A percentile compares a stretch with the other conserved stretches of the same genome.
Conservation (phyloP, 2,113 vertebrate genomes). For the Brachyhypopomus gauderio region DNA sequence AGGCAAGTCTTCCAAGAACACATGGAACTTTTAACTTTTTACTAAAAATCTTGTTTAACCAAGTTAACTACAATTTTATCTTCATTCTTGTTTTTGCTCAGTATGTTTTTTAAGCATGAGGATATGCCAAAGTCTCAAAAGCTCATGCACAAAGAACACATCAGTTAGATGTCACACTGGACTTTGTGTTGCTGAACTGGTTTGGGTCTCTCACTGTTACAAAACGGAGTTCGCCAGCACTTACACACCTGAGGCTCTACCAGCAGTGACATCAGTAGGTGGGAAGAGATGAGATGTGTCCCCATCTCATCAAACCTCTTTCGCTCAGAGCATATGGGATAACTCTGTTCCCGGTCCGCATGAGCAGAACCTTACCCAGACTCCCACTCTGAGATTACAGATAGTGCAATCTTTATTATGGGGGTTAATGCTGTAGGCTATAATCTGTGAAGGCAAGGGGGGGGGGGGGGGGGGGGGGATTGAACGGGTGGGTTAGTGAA, state of each 20-base stretch:
- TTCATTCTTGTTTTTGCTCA: too few species aligned
- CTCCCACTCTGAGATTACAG: conserved; percentile 61
- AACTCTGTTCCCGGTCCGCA: conserved; percentile 6
- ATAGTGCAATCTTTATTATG: conserved; percentile 64
- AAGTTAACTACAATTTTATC: too few species aligned
- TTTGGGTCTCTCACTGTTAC: background rate
- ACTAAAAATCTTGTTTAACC: too few species aligned
- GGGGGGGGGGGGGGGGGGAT: background rate
- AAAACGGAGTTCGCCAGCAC: background rate
- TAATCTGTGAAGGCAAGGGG: conserved; percentile 52
- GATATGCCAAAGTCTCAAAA: too few species aligned
- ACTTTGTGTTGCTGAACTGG: too few species aligned
- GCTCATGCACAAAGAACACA: too few species aligned
- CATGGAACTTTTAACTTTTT: too few species aligned
- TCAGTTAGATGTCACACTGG: too few species aligned
- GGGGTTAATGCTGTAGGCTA: conserved; percentile 57
- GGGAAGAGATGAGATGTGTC: background rate
- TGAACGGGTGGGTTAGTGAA: conserved; percentile 12
- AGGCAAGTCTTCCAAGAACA: too few species aligned
- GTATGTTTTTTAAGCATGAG: too few species aligned
- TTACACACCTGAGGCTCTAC: conserved; percentile 4
- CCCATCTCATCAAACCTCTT: background rate
- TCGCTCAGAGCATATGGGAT: conserved; percentile 29
- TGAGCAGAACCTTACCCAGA: conserved; percentile 28
- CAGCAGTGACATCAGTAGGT: background rate